phyloP scores from a whole-genome alignment of 2,797 vertebrate species.

The Sebastes baramenuke region DNA sequence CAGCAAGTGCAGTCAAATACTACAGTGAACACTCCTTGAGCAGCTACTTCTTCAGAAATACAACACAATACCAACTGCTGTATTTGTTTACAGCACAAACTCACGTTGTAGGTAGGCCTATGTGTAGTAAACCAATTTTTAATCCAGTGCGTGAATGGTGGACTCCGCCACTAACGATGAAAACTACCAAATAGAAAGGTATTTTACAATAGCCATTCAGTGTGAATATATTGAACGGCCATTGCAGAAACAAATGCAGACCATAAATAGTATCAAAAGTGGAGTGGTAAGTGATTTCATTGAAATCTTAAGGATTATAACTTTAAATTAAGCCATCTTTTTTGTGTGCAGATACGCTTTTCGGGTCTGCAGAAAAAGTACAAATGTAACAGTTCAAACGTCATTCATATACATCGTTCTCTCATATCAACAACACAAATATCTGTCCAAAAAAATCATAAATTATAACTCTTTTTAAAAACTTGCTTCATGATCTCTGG shows the following conservation, averaged over 20 bases:
- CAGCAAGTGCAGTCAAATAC: neutral
- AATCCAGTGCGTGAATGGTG: neutral
- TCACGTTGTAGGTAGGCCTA: neutral
- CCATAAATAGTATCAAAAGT: neutral
- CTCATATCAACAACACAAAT: slow-evolving; percentile 36
- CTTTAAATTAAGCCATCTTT: neutral
- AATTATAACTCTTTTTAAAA: slow-evolving; percentile 37
- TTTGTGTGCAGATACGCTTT: neutral
- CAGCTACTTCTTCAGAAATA: neutral
- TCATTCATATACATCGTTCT: slow-evolving; percentile 10
- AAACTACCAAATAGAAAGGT: neutral
- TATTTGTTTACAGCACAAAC: neutral
- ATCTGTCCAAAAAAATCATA: slow-evolving; percentile 50
- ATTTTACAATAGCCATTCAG: neutral
- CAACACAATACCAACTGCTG: neutral
- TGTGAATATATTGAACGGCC: neutral
- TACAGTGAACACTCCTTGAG: neutral
- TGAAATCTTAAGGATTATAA: slow-evolving; percentile 5
- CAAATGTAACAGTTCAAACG: slow-evolving; percentile 20
- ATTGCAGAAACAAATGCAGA: neutral
- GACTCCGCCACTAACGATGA: neutral
- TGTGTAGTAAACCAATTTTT: neutral
- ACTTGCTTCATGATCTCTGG: slow-evolving; percentile 6
- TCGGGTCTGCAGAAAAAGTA: slow-evolving; percentile 11
- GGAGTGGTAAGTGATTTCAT: neutral